Base-by-base conservation (phyloP, 2,113 vertebrate species). In the Vulpes ferrilata region DNA sequence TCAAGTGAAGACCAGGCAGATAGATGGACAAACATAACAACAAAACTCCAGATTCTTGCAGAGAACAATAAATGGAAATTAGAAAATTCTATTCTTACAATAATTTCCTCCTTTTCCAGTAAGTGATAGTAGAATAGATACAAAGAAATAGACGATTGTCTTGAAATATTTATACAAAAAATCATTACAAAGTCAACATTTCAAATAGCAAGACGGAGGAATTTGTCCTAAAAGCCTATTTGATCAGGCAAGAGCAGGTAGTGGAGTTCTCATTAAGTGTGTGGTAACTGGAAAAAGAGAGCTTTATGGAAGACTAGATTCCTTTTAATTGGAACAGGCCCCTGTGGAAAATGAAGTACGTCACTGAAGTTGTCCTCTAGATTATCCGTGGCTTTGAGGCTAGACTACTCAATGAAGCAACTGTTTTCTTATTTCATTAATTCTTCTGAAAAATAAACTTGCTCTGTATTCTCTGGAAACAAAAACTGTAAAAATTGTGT, bases 401-500 rank as follows among this genome's bases (percentile, higher is more conserved):
- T 71, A 86, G 83, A 82, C 93, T 78, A 5, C 13, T 90, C 51
- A 38, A 94, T 85, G 92, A 95, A 95, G 88, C 90, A 95, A 95
- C 95, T 48, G 1, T 96, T 90, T 93, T 96, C 86, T 85, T 92
- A 96, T 98, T 98, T 97, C 71, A 62, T 95, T 97, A 97, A 94
- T 96, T 98, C 85, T 93, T 86, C 85, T 96, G 88, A 83, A 97
- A 97, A 97, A 96, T 93, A 98, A 97, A 93, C 81, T 55, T 78
- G 55, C 67, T 67, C 60, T 91, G 89, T 93, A 86, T 93, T 95
- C 88, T 96, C 84, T 97, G 94, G 96, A 96, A 97, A 90, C 74
- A 93, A 93, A 96, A 96, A 60, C 74, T 88, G 51, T 90, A 80
- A 90, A 90, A 62, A 73, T 30, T 62, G 43, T 83, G 78, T 78